Percentiles rank a stretch among this genome's conserved stretches.
These are phyloP conservation scores for Drosophila punjabiensis DNA, from an alignment of 1,140 invertebrate genomes.

Conservation along the genomic window DNA sequence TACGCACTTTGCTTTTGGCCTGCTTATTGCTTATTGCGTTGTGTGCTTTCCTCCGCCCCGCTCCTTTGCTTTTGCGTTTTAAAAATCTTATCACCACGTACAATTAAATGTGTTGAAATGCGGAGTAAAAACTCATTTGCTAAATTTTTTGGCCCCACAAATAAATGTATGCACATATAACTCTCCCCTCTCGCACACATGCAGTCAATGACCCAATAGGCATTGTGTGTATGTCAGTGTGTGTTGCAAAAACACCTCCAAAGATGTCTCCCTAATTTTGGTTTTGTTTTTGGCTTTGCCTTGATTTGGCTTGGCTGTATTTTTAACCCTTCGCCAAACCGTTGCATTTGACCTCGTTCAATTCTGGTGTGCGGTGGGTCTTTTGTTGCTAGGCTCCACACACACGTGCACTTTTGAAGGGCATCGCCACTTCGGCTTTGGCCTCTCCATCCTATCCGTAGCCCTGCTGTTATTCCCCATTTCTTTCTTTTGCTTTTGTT, in stretches of 20 bases:
- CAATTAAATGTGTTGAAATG: conserved; percentile 32
- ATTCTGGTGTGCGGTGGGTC: conserved; percentile 11
- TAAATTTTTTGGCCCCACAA: conserved; percentile 11
- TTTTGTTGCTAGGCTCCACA: conserved; percentile 44
- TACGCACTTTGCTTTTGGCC: conserved; percentile 75
- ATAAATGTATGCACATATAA: conserved; percentile 8
- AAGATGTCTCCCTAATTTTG: conserved; percentile 45
- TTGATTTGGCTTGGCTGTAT: conserved; percentile 12
- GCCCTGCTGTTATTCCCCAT: conserved; percentile 10
- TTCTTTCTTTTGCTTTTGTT: conserved; percentile 43
- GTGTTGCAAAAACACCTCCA: conserved; percentile 29
- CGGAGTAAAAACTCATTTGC: conserved; percentile 34
- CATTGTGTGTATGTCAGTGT: conserved; percentile 15
- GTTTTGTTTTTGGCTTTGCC: conserved; percentile 27
- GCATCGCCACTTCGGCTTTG: conserved; percentile 45
- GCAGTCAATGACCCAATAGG: conserved; percentile 56
- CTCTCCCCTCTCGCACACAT: conserved; percentile 22
- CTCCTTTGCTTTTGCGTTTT: conserved; percentile 71
- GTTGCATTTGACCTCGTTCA: conserved; percentile 51
- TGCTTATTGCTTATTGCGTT: conserved; percentile 62
- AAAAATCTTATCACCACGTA: conserved; percentile 71
- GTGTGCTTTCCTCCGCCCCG: conserved; percentile 45
- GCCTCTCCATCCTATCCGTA: neutral
- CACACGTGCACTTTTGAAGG: conserved; percentile 41
- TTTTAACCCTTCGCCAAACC: conserved; percentile 26